Conservation (phyloP, 2,888 invertebrate genomes). For the Cheilosia grossa region DNA sequence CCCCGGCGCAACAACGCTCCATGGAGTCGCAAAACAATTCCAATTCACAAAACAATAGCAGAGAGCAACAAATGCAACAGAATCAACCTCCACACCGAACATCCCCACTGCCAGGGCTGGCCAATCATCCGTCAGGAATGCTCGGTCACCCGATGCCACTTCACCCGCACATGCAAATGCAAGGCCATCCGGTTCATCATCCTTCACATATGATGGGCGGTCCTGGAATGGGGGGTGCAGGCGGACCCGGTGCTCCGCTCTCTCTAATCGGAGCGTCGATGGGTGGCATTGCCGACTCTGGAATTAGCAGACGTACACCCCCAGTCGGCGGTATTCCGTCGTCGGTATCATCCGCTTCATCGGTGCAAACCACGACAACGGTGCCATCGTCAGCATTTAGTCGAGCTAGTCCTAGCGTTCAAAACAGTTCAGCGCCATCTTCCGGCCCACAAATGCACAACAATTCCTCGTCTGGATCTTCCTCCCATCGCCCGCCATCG, state of each 20-base stretch:
- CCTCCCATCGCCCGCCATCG: slow-evolving; percentile 82
- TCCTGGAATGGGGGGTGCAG: slow-evolving; percentile 71
- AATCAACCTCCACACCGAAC: slow-evolving; percentile 80
- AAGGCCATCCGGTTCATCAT: slow-evolving; percentile 81
- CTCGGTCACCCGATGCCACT: slow-evolving; percentile 82
- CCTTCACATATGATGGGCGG: slow-evolving; percentile 82
- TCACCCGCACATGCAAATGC: slow-evolving; percentile 81
- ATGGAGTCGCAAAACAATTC: slow-evolving; percentile 64
- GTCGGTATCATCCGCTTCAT: slow-evolving; percentile 79
- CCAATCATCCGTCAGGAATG: slow-evolving; percentile 80
- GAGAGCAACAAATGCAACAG: slow-evolving; percentile 76
- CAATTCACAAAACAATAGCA: slow-evolving; percentile 71
- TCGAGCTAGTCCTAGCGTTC: slow-evolving; percentile 83
- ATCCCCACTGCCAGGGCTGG: slow-evolving; percentile 81
- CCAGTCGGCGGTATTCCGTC: slow-evolving; percentile 79
- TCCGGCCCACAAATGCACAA: slow-evolving; percentile 77
- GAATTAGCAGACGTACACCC: slow-evolving; percentile 81
- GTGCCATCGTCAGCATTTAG: slow-evolving; percentile 83
- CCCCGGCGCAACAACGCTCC: slow-evolving; percentile 80
- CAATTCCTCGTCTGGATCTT: slow-evolving; percentile 77
- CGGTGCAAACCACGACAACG: slow-evolving; percentile 79
- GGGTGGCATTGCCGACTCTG: slow-evolving; percentile 73
- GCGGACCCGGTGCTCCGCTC: slow-evolving; percentile 79
- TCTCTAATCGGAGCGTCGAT: slow-evolving; percentile 69
- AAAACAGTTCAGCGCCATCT: slow-evolving; percentile 78